These are phyloP conservation scores for Cantharis lateralis DNA, from an alignment of 2,888 invertebrate species.

Conservation along the genomic window DNA sequence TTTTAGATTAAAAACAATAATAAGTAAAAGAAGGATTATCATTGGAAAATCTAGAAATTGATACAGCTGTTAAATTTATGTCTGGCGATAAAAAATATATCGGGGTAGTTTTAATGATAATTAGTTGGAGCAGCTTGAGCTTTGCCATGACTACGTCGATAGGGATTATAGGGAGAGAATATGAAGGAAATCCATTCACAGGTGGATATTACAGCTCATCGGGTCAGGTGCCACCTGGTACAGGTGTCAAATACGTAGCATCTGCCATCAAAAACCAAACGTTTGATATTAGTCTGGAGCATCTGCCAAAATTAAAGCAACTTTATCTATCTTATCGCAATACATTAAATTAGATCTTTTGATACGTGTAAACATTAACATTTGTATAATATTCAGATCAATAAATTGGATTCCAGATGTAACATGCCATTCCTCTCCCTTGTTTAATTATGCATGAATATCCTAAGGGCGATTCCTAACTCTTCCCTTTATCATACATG, in stretches of 20 bases:
- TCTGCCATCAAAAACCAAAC: conserved; percentile 24
- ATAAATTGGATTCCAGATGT: neutral
- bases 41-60: neutral
- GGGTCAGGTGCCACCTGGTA: conserved; percentile 28
- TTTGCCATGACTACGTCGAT: conserved; percentile 14
- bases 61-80: conserved; percentile 11
- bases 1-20: neutral
- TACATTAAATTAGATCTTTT: conserved; percentile 9
- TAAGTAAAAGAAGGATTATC: neutral
- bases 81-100: conserved; percentile 8
- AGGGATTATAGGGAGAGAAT: conserved; percentile 6
- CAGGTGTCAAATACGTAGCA: conserved; percentile 19
- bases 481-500: neutral
- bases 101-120: conserved; percentile 2
- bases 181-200: conserved; percentile 8
- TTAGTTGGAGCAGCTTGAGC: conserved; percentile 12
- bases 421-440: neutral
- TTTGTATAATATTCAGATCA: conserved; percentile 2
- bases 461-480: neutral
- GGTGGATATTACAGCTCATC: conserved; percentile 22
- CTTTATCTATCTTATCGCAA: conserved; percentile 21
- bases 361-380: neutral
- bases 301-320: conserved; percentile 26
- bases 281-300: conserved; percentile 11
- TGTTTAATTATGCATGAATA: conserved; percentile 2